phyloP scores from a whole-genome alignment of 1,140 invertebrate genomes.

The Hypsibius dujardini region DNA sequence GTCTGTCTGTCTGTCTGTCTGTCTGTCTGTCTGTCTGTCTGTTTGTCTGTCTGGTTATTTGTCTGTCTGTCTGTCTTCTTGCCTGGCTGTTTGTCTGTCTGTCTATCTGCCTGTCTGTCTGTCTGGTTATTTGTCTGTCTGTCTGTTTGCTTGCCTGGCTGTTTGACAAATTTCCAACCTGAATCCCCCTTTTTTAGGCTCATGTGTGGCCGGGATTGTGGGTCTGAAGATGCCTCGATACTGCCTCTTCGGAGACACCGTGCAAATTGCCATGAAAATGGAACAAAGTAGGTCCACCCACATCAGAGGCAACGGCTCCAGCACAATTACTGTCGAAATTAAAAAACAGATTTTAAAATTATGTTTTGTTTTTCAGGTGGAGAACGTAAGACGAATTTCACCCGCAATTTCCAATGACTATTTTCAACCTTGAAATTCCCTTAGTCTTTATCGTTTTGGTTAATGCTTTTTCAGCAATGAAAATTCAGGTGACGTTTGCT shows the following conservation, averaged over 20 bases:
- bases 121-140: constrained; percentile 45
- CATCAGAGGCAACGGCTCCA: constrained; percentile 21
- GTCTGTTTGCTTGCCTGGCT: constrained; percentile 4
- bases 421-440: neutral
- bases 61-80: constrained; percentile 30
- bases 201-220: constrained; percentile 75
- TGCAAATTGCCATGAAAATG: constrained; percentile 20
- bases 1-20: neutral
- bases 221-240: constrained; percentile 78
- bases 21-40: neutral
- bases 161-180: constrained; percentile 1
- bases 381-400: neutral
- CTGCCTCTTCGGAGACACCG: constrained; percentile 40
- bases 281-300: neutral
- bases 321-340: constrained; percentile 16
- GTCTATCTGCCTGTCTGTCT: constrained; percentile 22
- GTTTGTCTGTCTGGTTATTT: constrained; percentile 32
- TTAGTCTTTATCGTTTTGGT: constrained; percentile 25
- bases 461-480: constrained; percentile 46
- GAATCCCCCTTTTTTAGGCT: constrained; percentile 41
- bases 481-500: constrained; percentile 77
- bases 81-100: neutral
- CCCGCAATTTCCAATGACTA: neutral
- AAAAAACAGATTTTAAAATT: constrained; percentile 14
- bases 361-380: neutral